A percentile compares a stretch with the other conserved stretches of the same genome.
phyloP scores from a whole-genome alignment of 2,888 invertebrate genomes.

The Melikaiella ostensackeni region DNA sequence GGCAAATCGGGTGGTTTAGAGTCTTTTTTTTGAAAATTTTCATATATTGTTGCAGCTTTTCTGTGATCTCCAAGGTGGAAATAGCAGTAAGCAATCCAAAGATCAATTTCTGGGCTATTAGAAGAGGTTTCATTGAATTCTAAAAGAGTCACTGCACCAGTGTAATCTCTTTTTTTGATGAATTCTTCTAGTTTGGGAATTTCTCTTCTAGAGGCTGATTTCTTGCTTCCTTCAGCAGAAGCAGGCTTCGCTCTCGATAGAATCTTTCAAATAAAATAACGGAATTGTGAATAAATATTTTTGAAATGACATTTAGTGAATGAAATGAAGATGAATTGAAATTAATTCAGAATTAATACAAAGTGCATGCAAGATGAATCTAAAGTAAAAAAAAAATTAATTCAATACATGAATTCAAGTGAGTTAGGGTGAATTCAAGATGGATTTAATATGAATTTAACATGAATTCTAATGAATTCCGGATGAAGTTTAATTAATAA shows the following conservation, averaged over 20 bases:
- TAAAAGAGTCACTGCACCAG: conserved; percentile 94
- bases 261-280: conserved; percentile 79
- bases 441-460: too few species aligned
- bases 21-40: conserved; percentile 78
- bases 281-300: too few species aligned
- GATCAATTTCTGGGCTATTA: conserved; percentile 79
- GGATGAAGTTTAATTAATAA: too few species aligned
- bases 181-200: conserved; percentile 94
- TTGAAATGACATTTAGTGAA: too few species aligned
- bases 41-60: conserved; percentile 80
- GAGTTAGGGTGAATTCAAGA: too few species aligned
- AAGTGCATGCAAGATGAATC: too few species aligned
- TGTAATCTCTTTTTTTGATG: conserved; percentile 92
- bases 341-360: too few species aligned
- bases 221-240: conserved; percentile 78
- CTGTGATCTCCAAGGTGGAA: conserved; percentile 98
- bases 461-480: too few species aligned
- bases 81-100: conserved; percentile 97
- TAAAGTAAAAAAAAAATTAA: too few species aligned
- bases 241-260: conserved; percentile 91
- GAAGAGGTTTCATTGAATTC: conserved; percentile 83
- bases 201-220: conserved; percentile 77
- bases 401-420: too few species aligned
- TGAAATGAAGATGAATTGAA: too few species aligned
- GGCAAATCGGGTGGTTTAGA: conserved; percentile 80